Evolutionary conservation across 2,113 vertebrate genomes (phyloP).

Genomic region (Gambusia affinis): DNA sequence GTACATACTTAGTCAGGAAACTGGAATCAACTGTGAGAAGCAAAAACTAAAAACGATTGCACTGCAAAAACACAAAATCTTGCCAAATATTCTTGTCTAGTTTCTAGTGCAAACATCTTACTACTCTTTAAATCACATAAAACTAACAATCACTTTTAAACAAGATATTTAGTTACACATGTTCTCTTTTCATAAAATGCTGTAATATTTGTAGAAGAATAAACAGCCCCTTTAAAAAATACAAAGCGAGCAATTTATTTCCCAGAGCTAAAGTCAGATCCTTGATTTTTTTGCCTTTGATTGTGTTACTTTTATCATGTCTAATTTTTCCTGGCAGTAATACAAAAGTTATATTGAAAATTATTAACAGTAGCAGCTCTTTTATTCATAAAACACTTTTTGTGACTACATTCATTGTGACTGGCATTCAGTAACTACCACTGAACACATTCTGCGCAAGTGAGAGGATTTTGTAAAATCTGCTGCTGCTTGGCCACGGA

Average conservation of each 20-base stretch:
- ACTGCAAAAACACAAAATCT: too few species aligned
- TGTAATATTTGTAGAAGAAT: constrained; percentile 55
- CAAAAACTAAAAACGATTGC: neutral
- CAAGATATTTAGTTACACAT: constrained; percentile 56
- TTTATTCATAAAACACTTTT: constrained; percentile 61
- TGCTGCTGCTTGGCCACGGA: constrained; percentile 36
- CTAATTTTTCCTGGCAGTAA: constrained; percentile 67
- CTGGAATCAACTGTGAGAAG: constrained; percentile 11
- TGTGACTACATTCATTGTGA: constrained; percentile 42
- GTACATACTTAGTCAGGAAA: constrained; percentile 21
- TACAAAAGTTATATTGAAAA: constrained; percentile 56
- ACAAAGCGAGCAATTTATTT: constrained; percentile 29
- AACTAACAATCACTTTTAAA: too few species aligned
- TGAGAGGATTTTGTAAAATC: constrained; percentile 14
- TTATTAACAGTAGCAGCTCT: constrained; percentile 69
- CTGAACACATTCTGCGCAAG: constrained; percentile 32
- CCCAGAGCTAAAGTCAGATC: constrained; percentile 38
- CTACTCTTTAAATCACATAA: too few species aligned
- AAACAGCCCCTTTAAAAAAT: constrained; percentile 43
- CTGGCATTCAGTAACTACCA: constrained; percentile 35
- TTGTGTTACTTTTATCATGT: constrained; percentile 67
- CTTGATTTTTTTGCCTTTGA: constrained; percentile 61
- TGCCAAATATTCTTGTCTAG: too few species aligned
- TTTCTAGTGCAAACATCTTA: too few species aligned
- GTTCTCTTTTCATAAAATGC: constrained; percentile 36